Evolutionary conservation across 1,140 invertebrate genomes (phyloP), one percentile per base, ranked within the genome.

Genomic region (Papilio machaon): DNA sequence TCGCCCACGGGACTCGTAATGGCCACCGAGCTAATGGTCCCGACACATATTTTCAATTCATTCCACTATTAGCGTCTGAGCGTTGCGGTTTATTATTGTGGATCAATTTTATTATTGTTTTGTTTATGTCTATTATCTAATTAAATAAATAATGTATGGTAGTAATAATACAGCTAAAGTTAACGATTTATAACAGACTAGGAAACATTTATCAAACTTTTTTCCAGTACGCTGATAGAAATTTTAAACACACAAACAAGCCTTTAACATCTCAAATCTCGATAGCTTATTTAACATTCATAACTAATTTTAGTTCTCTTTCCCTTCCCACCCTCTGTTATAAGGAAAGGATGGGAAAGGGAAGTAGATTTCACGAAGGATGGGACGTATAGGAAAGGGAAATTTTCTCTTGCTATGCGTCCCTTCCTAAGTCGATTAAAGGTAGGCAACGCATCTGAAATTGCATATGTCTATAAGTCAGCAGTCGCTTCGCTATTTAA

Each of bases 21-120:
- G 89, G 87, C 85, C 85, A 83, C 75, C 75, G 58, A 77, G 78
- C 88, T 91, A 92, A 92, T 92, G 89, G 90, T 85, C 74, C 85
- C 87, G 84, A 92, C 90, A 91, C 88, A 92, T 89, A 92, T 91
- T 91, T 90, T 89, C 89, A 91, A 91, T 91, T 91, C 89, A 86
- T 90, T 88, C 85, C 80, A 78, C 86, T 89, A 89, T 90, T 90
- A 89, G 84, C 83, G 84, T 82, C 85, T 64, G 82, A 81, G 81
- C 81, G 85, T 81, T 85, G 77, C 58, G 77, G 77, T 79, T 64
- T 76, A 76, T 85, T 85, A 88, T 87, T 81, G 82, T 79, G 83
- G 81, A 84, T 87, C 83, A 86, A 86, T 85, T 86, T 89, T 84
- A 83, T 80, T 84, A 85, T 86, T 85, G 85, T 82, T 79, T 75